Base-by-base conservation (phyloP, 2,888 invertebrate genomes). In the Vannuccia rotundouncinata region DNA sequence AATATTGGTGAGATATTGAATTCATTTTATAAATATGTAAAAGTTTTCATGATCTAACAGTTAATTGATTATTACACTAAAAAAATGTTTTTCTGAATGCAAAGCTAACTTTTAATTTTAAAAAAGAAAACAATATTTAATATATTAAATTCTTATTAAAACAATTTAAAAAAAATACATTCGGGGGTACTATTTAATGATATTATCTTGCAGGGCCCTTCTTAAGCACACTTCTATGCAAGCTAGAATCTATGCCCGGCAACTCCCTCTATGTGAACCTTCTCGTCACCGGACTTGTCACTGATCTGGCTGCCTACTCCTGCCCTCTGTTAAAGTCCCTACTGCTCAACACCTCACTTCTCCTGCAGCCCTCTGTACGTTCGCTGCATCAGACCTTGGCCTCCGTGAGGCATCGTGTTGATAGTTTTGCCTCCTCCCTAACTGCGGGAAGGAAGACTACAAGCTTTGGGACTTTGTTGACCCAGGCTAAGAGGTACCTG, bases 321-420 rank as follows among this genome's bases (percentile, higher is more conserved):
- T 93, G 95, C 84, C 94, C 95, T 1, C 89, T 97, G 79, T 90
- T 97, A 78, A 91, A 94, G 83, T 93, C 95, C 0, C 92, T 95
- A 86, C 90, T 98, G 74, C 90, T 98, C 82, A 94, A 94, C 85
- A 92, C 94, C 82, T 92, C 92, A 87, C 91, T 92, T 84, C 92
- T 93, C 83, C 91, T 95, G 85, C 94, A 95, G 87, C 95, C 95
- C 0, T 93, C 93, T 85, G 93, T 95, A 86, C 31, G 31, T 10
- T 78, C 31, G 10, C 25, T 45, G 25, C 25, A 80, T 25, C 22
- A 78, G 78, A 79, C 77, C 2, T 25, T 79, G 22, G 17, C 28
- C 10, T 28, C 25, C 10, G 27, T 79, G n/a, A 13, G 31, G 5
- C 29, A 79, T 2, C 17, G 77, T 79, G 28, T 27, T n/a, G 79